These are phyloP conservation scores for Pseudeuparius sepicola DNA, from an alignment of 2,888 invertebrate genomes.

Conservation along the genomic window DNA sequence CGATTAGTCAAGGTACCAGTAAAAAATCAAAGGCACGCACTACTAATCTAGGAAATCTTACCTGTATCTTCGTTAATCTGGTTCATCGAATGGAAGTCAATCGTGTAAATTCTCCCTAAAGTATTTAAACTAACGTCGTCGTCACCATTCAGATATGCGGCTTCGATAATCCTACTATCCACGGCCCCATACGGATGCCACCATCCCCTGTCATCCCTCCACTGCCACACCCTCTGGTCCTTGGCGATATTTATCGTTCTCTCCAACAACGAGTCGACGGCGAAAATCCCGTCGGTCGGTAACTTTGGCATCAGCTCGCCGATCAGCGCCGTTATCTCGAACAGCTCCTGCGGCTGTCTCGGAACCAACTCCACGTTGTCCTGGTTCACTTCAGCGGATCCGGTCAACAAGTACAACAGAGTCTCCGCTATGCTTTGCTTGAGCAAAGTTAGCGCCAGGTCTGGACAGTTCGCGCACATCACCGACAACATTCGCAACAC, in stretches of 20 bases:
- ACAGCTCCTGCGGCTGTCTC: slow-evolving; percentile 80
- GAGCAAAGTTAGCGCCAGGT: slow-evolving; percentile 81
- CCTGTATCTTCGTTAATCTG: slow-evolving; percentile 96
- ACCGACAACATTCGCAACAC: slow-evolving; percentile 93
- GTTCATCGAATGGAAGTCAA: slow-evolving; percentile 95
- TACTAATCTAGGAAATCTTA: not conserved
- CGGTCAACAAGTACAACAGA: slow-evolving; percentile 87
- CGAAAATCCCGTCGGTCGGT: slow-evolving; percentile 91
- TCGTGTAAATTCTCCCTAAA: slow-evolving; percentile 87
- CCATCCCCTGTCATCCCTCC: slow-evolving; percentile 89
- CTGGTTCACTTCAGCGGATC: slow-evolving; percentile 51
- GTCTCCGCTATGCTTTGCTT: slow-evolving; percentile 96
- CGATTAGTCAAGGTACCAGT: no score
- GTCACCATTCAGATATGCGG: slow-evolving; percentile 87
- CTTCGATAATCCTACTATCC: slow-evolving; percentile 90
- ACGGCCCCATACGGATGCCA: slow-evolving; percentile 90
- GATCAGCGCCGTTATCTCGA: slow-evolving; percentile 94
- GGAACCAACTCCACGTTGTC: slow-evolving; percentile 76
- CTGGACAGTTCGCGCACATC: slow-evolving; percentile 92
- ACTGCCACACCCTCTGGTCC: slow-evolving; percentile 89
- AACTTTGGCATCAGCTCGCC: slow-evolving; percentile 95
- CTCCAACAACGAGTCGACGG: slow-evolving; percentile 81
- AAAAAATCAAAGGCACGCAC: no score
- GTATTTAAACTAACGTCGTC: slow-evolving; percentile 91
- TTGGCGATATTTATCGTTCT: slow-evolving; percentile 56